phyloP scores from a whole-genome alignment of 2,888 invertebrate genomes.

The Drosophila emarginata region DNA sequence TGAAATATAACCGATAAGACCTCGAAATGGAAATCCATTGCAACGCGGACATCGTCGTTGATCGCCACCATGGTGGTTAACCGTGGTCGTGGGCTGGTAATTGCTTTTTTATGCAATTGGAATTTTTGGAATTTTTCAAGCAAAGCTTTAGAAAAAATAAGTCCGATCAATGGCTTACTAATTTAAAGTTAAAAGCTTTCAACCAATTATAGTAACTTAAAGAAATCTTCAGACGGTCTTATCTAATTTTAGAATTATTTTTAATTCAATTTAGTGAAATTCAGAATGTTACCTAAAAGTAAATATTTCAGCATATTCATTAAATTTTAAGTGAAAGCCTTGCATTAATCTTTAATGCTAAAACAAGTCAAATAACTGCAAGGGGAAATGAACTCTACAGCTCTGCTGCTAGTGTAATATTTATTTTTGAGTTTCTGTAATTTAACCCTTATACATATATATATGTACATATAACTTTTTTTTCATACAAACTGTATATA shows the following conservation, averaged over 20 bases:
- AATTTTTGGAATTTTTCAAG: conserved; percentile 53
- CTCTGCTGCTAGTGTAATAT: not conserved
- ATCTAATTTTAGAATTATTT: not conserved
- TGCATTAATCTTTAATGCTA: no score
- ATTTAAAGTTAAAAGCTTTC: conserved; percentile 31
- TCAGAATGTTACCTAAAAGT: not conserved
- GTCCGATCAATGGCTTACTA: conserved; percentile 37
- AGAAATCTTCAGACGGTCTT: not conserved
- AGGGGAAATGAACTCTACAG: not conserved
- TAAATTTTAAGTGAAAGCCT: not conserved
- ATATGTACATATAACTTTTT: not conserved
- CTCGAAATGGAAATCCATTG: conserved; percentile 26
- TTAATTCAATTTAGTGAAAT: no score
- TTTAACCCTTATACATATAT: not conserved
- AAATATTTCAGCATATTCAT: not conserved
- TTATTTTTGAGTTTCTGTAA: not conserved
- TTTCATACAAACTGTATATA: not conserved
- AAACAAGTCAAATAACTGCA: not conserved
- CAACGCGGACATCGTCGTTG: conserved; percentile 37
- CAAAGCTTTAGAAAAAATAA: conserved; percentile 27
- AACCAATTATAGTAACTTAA: not conserved
- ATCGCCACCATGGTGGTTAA: not conserved
- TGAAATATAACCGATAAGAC: conserved; percentile 31
- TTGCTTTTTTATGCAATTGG: conserved; percentile 39
- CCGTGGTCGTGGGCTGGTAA: conserved; percentile 9